Base-by-base conservation (phyloP, 1,140 invertebrate species). In the Trachelipus rathkii region DNA sequence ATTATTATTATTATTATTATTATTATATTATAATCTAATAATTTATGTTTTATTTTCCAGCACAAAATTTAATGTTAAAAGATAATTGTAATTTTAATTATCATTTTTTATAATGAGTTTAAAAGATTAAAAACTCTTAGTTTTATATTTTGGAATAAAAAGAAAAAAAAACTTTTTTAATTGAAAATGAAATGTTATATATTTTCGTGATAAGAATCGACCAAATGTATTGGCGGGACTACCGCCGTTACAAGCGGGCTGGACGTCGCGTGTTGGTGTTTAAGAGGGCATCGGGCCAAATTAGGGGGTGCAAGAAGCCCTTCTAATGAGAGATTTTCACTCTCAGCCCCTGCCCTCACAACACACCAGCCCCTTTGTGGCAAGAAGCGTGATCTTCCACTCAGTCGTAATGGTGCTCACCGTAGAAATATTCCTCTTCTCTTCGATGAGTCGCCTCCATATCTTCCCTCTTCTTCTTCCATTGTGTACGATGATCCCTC, bases 191-290 rank as follows among this genome's bases (percentile, higher is more conserved):
- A 19, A 60, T 60, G 50, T 60, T 60, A 3, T 8, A 60, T 15
- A 60, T 15, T 19, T 60, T 60, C 19, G 50, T 13, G 50, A 60
- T 60, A 60, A 60, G 11, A 60, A 13, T 60, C 50, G 50, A 60
- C 50, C 50, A 60, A 60, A 60, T 60, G 50, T 60, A 60, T 60
- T 15, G 50, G 50, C 50, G 50, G 50, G 50, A 60, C 19, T 15
- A 19, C 50, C 50, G 50, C 50, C 50, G 50, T 13, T 60, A 15
- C 50, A 60, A 60, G 50, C 50, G 50, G 50, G 50, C 50, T 79
- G 78, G 78, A 79, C 78, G 78, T 75, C 71, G 73, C 78, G 69
- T 79, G 78, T 72, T 79, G 78, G 78, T 79, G 78, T 60, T 77
- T 79, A 73, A 73, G 78, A 75, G 78, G 78, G 75, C 72, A 69